phyloP scores from a whole-genome alignment of 2,797 vertebrate genomes.

The Pogonophryne albipinna region DNA sequence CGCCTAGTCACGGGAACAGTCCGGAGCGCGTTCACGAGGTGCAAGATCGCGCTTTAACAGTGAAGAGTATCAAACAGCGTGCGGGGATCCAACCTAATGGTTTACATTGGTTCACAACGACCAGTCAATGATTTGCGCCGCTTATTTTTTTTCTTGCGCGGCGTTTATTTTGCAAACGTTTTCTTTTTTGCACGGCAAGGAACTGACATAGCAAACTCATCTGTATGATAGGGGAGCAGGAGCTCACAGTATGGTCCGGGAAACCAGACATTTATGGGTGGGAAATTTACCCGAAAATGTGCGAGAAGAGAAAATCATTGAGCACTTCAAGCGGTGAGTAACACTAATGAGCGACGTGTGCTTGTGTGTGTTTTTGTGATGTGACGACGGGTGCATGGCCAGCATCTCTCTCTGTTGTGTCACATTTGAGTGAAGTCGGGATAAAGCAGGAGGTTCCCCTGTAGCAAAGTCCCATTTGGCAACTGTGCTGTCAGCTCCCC shows the following conservation, averaged over 20 bases:
- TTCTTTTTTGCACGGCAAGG: slow-evolving; percentile 77
- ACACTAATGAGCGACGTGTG: slow-evolving; percentile 32
- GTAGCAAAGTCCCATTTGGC: slow-evolving; percentile 72
- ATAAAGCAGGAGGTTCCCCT: slow-evolving; percentile 75
- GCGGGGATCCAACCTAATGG: slow-evolving; percentile 80
- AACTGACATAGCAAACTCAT: slow-evolving; percentile 80
- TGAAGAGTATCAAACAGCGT: slow-evolving; percentile 84
- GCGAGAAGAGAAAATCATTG: slow-evolving; percentile 99
- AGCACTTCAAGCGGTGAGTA: slow-evolving; percentile 99
- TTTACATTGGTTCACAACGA: slow-evolving; percentile 81
- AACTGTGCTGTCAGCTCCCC: slow-evolving; percentile 73
- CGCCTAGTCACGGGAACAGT: slow-evolving; percentile 86
- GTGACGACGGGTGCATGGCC: slow-evolving; percentile 52
- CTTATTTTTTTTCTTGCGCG: slow-evolving; percentile 48
- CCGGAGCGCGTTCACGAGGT: slow-evolving; percentile 83
- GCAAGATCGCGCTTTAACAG: slow-evolving; percentile 85
- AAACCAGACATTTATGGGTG: slow-evolving; percentile 99
- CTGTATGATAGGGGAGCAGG: slow-evolving; percentile 87
- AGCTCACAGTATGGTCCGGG: slow-evolving; percentile 97
- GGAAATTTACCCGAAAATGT: slow-evolving; percentile 99
- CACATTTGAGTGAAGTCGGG: slow-evolving; percentile 73
- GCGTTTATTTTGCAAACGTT: slow-evolving; percentile 70
- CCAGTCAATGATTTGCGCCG: slow-evolving; percentile 76
- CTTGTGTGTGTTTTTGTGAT: slow-evolving; percentile 31
- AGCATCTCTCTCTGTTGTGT: slow-evolving; percentile 69